phyloP scores from a whole-genome alignment of 2,888 invertebrate species.

The Julus scandinavius region DNA sequence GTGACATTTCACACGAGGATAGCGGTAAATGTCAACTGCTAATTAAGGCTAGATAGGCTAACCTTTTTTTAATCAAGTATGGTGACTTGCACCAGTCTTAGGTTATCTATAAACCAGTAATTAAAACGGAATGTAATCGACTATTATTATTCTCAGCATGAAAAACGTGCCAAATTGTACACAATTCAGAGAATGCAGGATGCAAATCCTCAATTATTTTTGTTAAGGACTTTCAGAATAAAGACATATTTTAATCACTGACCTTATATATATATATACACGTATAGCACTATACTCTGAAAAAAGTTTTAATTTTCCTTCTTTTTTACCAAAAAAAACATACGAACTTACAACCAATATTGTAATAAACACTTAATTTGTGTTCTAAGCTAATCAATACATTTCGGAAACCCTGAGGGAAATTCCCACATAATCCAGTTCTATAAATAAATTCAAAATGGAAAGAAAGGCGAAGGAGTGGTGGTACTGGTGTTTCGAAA shows the following conservation, averaged over 20 bases:
- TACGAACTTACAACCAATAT: no score
- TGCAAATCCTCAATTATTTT: no score
- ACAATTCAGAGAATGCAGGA: no score
- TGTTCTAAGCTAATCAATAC: no score
- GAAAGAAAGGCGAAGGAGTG: not conserved
- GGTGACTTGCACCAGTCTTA: not conserved
- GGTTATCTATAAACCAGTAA: not conserved
- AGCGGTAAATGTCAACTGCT: not conserved
- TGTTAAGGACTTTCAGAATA: no score
- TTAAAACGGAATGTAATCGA: not conserved
- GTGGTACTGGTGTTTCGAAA: not conserved
- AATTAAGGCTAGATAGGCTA: no score
- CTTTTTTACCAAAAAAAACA: no score
- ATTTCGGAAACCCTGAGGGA: not conserved
- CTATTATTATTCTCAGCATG: not conserved
- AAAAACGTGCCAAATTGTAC: not conserved
- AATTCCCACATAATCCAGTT: conserved; percentile 11
- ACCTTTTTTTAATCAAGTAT: not conserved
- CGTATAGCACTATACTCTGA: no score
- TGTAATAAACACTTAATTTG: no score
- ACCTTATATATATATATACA: no score
- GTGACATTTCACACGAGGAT: not conserved
- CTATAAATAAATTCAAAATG: not conserved
- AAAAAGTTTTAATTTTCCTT: no score
- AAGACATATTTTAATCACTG: no score